phyloP scores from a whole-genome alignment of 2,888 invertebrate genomes.

The Agrotis ipsilon region DNA sequence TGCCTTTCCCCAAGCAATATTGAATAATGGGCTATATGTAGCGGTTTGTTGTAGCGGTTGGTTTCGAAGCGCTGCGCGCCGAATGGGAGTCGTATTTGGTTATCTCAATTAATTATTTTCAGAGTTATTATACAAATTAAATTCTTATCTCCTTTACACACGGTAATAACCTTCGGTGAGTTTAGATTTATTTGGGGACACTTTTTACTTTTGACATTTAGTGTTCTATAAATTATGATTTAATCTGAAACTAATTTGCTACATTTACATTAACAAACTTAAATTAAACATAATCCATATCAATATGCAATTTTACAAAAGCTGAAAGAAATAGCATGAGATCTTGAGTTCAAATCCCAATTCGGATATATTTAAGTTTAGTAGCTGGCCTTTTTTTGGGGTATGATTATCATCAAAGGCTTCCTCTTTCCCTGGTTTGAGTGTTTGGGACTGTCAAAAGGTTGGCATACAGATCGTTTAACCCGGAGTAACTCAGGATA shows the following conservation, averaged over 20 bases:
- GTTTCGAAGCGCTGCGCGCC: too few relatives aligned
- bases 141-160: background rate
- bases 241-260: background rate
- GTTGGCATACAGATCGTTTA: too few relatives aligned
- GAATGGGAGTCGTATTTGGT: too few relatives aligned
- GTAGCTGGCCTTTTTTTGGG: too few relatives aligned
- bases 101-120: background rate
- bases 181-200: background rate
- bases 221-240: background rate
- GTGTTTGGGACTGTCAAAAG: too few relatives aligned
- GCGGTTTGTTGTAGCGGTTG: too few relatives aligned
- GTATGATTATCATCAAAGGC: too few relatives aligned
- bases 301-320: background rate
- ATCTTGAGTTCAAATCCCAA: background rate
- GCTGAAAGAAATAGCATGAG: background rate
- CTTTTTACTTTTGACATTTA: background rate
- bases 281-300: background rate
- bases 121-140: background rate
- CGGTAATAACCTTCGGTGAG: constrained; percentile 1
- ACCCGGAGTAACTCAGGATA: too few relatives aligned
- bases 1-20: too few relatives aligned
- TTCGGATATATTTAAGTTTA: too few relatives aligned
- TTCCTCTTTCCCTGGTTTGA: too few relatives aligned
- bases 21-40: too few relatives aligned
- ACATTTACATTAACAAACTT: background rate